Evolutionary conservation across 2,113 vertebrate species (phyloP).

Genomic region (Balaenoptera acutorostrata): DNA sequence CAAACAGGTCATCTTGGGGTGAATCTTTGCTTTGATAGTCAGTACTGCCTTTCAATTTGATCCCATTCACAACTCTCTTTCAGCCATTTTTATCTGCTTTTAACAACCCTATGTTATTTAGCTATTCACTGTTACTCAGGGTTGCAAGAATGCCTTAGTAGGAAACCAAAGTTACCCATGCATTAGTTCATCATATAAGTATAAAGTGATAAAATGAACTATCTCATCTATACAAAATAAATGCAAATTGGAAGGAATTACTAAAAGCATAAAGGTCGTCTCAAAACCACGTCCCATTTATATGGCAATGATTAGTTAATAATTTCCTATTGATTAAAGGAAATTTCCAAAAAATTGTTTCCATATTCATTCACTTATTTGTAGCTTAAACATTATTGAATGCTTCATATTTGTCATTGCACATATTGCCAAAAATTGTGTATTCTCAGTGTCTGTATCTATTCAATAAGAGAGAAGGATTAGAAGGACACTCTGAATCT

Average conservation of each 20-base stretch:
- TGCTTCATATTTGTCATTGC: not conserved
- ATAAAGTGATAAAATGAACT: not conserved
- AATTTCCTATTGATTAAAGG: not conserved
- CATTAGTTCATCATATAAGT: not conserved
- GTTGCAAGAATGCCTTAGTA: not conserved
- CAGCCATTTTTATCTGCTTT: constrained; percentile 4
- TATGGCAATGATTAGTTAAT: not conserved
- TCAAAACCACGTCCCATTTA: not conserved
- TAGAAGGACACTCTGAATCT: not conserved
- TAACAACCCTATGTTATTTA: not conserved
- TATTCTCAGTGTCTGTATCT: not conserved
- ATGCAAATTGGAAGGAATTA: constrained; percentile 20
- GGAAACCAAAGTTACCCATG: not conserved
- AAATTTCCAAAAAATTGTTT: not conserved
- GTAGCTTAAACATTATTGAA: not conserved
- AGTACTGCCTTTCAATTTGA: not conserved
- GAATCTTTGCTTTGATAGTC: not conserved
- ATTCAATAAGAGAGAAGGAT: not conserved
- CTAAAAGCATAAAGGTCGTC: not conserved
- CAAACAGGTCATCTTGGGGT: not conserved
- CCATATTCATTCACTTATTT: not conserved
- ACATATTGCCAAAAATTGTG: not conserved
- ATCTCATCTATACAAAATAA: not conserved
- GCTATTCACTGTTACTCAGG: not conserved
- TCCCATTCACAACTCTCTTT: not conserved